Conservation (phyloP, 1,140 invertebrate species). For the Anastrepha ludens region DNA sequence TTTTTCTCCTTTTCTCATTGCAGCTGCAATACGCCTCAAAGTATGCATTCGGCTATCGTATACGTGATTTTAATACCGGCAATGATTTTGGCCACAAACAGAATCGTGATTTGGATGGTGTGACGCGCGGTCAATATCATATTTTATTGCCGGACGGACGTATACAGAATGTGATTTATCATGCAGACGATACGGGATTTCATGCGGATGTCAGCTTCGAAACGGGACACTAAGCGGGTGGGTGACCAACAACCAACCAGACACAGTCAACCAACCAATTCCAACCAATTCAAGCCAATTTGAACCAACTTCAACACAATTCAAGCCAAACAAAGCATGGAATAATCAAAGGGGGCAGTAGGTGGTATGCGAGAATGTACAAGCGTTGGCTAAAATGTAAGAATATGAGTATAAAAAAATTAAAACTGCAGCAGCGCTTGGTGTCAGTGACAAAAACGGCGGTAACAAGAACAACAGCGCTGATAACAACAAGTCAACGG, state of each 20-base stretch:
- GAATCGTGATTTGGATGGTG: constrained; percentile 77
- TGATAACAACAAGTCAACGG: neutral
- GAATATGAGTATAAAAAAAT: neutral
- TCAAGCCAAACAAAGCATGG: constrained; percentile 22
- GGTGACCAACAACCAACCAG: neutral
- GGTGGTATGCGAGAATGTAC: neutral
- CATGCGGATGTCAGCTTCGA: constrained; percentile 83
- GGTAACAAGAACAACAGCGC: neutral
- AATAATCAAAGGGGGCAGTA: neutral
- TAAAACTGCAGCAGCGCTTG: neutral
- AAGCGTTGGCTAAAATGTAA: neutral
- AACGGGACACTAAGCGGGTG: constrained; percentile 62
- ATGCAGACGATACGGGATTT: constrained; percentile 83
- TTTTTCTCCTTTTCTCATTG: constrained; percentile 62
- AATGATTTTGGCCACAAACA: constrained; percentile 86
- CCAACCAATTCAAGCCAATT: constrained; percentile 26
- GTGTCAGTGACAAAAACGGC: constrained; percentile 7
- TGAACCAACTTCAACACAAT: neutral
- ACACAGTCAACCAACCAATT: neutral
- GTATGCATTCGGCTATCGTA: constrained; percentile 85
- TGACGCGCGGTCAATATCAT: constrained; percentile 84
- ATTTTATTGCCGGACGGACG: constrained; percentile 86
- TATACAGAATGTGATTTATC: constrained; percentile 85
- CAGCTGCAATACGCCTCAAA: constrained; percentile 82
- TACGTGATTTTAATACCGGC: constrained; percentile 80